Evolutionary conservation across 1,140 invertebrate genomes (phyloP).

Genomic region (Drosophila equinoxialis): DNA sequence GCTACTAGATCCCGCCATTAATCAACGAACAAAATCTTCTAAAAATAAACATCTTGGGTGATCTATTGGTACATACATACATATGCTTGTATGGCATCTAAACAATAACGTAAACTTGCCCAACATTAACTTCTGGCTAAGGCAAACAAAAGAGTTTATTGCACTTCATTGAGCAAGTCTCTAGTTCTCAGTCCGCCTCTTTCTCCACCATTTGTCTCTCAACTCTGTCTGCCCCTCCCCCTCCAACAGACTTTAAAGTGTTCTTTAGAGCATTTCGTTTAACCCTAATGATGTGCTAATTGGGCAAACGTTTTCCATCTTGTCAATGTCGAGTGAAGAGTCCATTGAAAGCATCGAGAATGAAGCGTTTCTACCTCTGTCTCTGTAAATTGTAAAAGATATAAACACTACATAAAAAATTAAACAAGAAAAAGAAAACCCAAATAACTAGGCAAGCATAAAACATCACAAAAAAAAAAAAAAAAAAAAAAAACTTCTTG

Average conservation of each 20-base stretch:
- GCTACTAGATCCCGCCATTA: constrained; percentile 7
- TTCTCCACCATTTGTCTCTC: neutral
- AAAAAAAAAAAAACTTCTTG: too few species aligned
- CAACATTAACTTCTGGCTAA: constrained; percentile 68
- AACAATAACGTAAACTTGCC: constrained; percentile 46
- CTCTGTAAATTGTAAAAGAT: constrained; percentile 54
- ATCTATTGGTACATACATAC: constrained; percentile 29
- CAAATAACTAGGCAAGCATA: constrained; percentile 3
- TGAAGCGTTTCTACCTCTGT: neutral
- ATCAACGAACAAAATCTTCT: constrained; percentile 39
- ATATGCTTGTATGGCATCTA: constrained; percentile 27
- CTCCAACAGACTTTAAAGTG: neutral
- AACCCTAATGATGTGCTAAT: constrained; percentile 76
- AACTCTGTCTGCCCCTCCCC: too few species aligned
- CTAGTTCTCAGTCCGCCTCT: too few species aligned
- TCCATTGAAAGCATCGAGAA: constrained; percentile 2
- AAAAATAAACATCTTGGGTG: constrained; percentile 65
- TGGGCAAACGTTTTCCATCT: constrained; percentile 61
- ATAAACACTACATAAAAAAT: constrained; percentile 68
- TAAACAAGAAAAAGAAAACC: too few species aligned
- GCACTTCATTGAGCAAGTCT: constrained; percentile 54
- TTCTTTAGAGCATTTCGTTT: constrained; percentile 47
- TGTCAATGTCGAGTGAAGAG: constrained; percentile 52
- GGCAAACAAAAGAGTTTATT: constrained; percentile 77
- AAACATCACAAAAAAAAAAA: too few species aligned